Conservation (phyloP, 2,888 invertebrate species). For the Augiades crinisus region DNA sequence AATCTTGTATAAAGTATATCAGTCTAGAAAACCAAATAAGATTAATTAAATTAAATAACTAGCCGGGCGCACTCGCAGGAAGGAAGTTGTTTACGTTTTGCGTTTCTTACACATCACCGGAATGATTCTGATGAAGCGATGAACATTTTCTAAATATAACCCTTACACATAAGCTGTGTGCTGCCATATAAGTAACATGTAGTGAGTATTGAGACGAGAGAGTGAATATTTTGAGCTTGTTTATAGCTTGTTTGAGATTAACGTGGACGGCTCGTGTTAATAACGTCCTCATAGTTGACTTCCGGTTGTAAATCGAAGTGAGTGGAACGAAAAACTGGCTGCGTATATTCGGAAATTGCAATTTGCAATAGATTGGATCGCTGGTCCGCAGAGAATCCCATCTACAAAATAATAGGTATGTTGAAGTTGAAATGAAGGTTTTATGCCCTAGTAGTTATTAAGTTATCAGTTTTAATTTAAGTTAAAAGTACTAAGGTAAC, state of each 20-base stretch:
- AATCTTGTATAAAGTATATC: too few relatives aligned
- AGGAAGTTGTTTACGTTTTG: slow-evolving; percentile 43
- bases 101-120: slow-evolving; percentile 48
- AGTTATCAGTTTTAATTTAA: too few relatives aligned
- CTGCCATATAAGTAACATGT: background rate
- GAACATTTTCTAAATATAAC: slow-evolving; percentile 22
- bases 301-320: slow-evolving; percentile 19
- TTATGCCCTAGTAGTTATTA: too few relatives aligned
- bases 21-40: too few relatives aligned
- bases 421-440: too few relatives aligned
- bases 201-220: too few relatives aligned
- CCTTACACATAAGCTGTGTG: slow-evolving; percentile 1
- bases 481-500: too few relatives aligned
- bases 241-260: too few relatives aligned
- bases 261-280: background rate
- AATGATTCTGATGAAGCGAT: slow-evolving; percentile 37
- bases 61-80: background rate
- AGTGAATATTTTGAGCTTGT: too few relatives aligned
- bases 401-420: background rate
- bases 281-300: background rate
- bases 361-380: slow-evolving; percentile 65
- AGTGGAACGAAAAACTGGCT: slow-evolving; percentile 27
- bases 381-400: slow-evolving; percentile 30
- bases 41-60: background rate
- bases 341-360: slow-evolving; percentile 59